phyloP scores from a whole-genome alignment of 2,797 vertebrate species.

The Myotis pilosus region DNA sequence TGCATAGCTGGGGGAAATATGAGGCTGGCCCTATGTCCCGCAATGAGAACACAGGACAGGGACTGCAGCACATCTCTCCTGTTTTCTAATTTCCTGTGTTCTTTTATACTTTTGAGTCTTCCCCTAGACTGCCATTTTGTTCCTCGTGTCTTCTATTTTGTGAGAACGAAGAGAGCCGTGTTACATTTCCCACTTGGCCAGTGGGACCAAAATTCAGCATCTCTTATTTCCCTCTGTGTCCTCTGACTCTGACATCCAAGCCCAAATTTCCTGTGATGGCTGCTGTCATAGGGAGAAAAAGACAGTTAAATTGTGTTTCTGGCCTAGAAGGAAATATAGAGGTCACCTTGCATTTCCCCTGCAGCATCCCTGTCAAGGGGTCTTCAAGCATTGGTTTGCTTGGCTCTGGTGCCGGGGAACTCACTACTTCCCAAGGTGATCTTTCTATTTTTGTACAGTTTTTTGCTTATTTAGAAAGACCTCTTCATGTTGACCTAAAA shows the following conservation, averaged over 20 bases:
- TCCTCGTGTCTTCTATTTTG: background rate
- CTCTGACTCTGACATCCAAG: slow-evolving; percentile 39
- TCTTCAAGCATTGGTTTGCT: background rate
- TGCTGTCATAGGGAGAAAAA: slow-evolving; percentile 49
- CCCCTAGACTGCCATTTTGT: background rate
- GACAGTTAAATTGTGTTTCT: slow-evolving; percentile 26
- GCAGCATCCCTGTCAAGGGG: background rate
- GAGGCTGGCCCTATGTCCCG: background rate
- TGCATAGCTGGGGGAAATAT: background rate
- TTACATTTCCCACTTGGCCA: background rate
- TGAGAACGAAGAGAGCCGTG: background rate
- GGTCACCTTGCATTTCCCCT: slow-evolving; percentile 43
- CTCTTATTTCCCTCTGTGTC: background rate
- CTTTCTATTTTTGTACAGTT: background rate
- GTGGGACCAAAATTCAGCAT: background rate
- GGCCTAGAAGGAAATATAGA: slow-evolving; percentile 33
- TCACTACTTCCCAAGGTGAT: background rate
- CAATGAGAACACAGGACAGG: background rate
- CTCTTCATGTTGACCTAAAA: slow-evolving; percentile 31
- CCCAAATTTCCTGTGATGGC: background rate
- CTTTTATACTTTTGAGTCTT: background rate
- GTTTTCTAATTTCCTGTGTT: background rate
- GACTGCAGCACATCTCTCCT: background rate
- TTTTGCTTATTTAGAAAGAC: background rate
- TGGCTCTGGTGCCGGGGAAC: background rate